These are phyloP conservation scores for Lipophrys pholis DNA, from an alignment of 2,113 vertebrate genomes.

Conservation along the genomic window DNA sequence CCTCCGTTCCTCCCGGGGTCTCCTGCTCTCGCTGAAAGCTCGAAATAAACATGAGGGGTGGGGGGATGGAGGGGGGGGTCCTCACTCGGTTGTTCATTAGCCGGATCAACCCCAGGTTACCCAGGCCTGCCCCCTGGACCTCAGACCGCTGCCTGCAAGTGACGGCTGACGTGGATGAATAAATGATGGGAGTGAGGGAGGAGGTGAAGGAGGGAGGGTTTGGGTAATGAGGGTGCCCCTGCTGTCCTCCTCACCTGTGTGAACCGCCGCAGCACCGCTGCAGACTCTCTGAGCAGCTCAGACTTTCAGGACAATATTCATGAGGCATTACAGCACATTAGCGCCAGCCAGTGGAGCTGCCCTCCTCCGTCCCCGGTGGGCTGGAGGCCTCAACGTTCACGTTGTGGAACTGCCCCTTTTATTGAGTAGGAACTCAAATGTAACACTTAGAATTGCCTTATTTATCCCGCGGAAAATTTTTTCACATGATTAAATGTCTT, in stretches of 20 bases:
- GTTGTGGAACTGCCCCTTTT: too few species aligned
- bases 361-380: too few species aligned
- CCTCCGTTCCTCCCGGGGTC: constrained; percentile 18
- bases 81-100: constrained; percentile 52
- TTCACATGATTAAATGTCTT: too few species aligned
- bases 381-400: too few species aligned
- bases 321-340: constrained; percentile 16
- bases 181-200: constrained; percentile 42
- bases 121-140: constrained; percentile 29
- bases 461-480: too few species aligned
- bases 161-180: constrained; percentile 62
- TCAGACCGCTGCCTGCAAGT: constrained; percentile 48
- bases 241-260: constrained; percentile 50
- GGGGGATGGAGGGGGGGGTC: background rate
- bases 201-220: background rate
- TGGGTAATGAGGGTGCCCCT: constrained; percentile 53
- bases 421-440: too few species aligned
- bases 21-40: constrained; percentile 33
- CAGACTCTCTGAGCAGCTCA: constrained; percentile 35
- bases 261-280: constrained; percentile 17
- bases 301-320: constrained; percentile 38
- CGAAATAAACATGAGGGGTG: constrained; percentile 70
- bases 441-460: too few species aligned
- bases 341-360: background rate
- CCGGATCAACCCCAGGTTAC: constrained; percentile 40